Evolutionary conservation across 2,888 invertebrate species (phyloP).

Genomic region (Sinotaia quadrata): DNA sequence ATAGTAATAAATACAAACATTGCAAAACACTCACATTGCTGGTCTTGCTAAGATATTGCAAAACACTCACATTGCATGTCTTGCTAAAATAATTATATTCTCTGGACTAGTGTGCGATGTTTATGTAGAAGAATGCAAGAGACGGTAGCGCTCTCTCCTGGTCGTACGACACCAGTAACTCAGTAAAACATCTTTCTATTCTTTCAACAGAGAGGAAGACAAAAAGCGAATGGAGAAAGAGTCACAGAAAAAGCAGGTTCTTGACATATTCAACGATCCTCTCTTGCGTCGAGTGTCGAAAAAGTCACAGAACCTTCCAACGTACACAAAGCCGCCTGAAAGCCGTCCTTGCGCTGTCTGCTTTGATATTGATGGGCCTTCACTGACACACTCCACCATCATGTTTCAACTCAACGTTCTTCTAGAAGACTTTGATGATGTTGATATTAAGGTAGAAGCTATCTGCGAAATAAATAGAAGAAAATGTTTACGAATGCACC

Average conservation of each 20-base stretch:
- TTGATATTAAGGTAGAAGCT: not conserved
- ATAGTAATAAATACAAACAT: no score
- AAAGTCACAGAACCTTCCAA: constrained; percentile 28
- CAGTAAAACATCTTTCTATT: no score
- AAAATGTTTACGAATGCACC: not conserved
- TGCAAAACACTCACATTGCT: no score
- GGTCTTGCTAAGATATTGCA: no score
- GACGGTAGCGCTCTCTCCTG: no score
- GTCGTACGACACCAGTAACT: no score
- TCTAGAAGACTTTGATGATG: constrained; percentile 1
- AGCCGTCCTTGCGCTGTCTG: constrained; percentile 30
- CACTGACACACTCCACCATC: constrained; percentile 27
- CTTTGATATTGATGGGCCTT: constrained; percentile 29
- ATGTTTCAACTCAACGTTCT: not conserved
- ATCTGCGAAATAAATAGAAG: no score
- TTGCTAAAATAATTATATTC: no score
- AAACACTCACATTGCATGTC: no score
- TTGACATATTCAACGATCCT: constrained; percentile 25
- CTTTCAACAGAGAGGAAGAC: constrained; percentile 19
- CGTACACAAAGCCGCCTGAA: constrained; percentile 28
- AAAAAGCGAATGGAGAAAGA: not conserved
- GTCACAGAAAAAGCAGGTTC: not conserved
- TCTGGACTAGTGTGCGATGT: no score
- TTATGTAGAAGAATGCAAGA: no score
- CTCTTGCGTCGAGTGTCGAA: constrained; percentile 22